These are phyloP conservation scores for Mya arenaria DNA, from an alignment of 1,140 invertebrate genomes.

Conservation along the genomic window DNA sequence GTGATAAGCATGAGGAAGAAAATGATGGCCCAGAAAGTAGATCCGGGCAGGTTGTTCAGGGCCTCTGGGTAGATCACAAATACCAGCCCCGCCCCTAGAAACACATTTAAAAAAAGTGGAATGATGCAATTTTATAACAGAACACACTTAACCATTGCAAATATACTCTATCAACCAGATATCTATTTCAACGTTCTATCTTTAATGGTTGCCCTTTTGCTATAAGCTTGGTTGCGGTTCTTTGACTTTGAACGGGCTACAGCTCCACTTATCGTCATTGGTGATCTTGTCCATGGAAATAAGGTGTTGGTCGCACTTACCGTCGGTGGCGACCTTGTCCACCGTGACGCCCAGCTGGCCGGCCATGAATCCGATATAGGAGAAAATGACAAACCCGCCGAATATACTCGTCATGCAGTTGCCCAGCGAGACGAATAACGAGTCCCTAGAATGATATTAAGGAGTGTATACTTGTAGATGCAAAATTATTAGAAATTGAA, in stretches of 20 bases:
- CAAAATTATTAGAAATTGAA: no score
- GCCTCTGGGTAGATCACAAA: slow-evolving; percentile 99
- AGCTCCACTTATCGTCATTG: not conserved
- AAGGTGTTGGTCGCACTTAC: slow-evolving; percentile 81
- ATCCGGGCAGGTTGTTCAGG: slow-evolving; percentile 95
- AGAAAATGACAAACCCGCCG: slow-evolving; percentile 99
- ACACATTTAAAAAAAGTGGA: not conserved
- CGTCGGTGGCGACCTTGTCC: slow-evolving; percentile 95
- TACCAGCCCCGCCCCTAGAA: slow-evolving; percentile 93
- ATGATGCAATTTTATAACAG: no score
- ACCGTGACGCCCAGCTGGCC: slow-evolving; percentile 91
- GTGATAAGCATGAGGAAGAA: slow-evolving; percentile 99
- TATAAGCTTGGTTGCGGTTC: no score
- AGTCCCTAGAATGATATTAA: slow-evolving; percentile 87
- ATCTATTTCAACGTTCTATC: no score
- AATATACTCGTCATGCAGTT: slow-evolving; percentile 99
- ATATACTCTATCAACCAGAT: no score
- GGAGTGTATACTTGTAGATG: no score
- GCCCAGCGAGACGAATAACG: slow-evolving; percentile 96
- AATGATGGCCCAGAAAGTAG: slow-evolving; percentile 97
- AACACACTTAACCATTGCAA: no score
- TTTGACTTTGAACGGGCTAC: no score
- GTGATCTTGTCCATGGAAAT: not conserved
- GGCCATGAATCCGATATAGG: slow-evolving; percentile 99
- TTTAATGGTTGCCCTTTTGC: no score